Percentiles rank a stretch among this genome's conserved stretches.
phyloP scores from a whole-genome alignment of 2,888 invertebrate species.

The Lasioglossum pauxillum region DNA sequence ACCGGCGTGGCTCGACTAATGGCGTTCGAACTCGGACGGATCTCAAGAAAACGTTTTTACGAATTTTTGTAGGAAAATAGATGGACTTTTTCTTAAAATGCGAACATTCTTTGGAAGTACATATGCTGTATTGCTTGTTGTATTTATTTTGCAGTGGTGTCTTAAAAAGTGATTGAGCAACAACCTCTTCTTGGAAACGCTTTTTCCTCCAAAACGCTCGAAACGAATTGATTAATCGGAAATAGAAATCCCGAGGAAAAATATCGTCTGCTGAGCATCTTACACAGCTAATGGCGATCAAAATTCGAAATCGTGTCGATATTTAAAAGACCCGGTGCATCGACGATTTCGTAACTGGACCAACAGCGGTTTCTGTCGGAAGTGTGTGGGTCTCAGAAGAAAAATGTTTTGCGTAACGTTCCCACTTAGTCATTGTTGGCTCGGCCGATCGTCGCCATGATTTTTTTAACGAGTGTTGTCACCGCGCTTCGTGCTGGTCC shows the following conservation, averaged over 20 bases:
- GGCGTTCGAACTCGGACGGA: not conserved
- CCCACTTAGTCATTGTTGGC: constrained; percentile 20
- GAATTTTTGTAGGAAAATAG: not conserved
- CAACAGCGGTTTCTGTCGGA: not conserved
- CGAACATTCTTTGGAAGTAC: not conserved
- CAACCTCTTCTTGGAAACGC: no score
- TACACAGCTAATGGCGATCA: no score
- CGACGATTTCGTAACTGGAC: constrained; percentile 33
- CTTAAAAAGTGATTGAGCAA: not conserved
- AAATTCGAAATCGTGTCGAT: not conserved
- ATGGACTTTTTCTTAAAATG: not conserved
- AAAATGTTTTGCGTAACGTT: constrained; percentile 39
- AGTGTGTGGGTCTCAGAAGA: constrained; percentile 11
- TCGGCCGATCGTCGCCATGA: constrained; percentile 32
- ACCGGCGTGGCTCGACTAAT: not conserved
- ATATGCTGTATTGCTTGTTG: no score
- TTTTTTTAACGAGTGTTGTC: constrained; percentile 50
- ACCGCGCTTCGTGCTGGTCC: constrained; percentile 44
- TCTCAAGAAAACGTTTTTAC: not conserved
- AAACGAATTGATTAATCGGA: not conserved
- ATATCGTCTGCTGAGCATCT: not conserved
- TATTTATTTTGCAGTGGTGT: not conserved
- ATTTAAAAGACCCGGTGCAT: not conserved
- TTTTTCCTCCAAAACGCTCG: no score
- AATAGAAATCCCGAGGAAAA: no score